Percentiles rank a stretch among this genome's conserved stretches.
Evolutionary conservation across 2,797 vertebrate genomes (phyloP).

Genomic region (Microcaecilia unicolor): DNA sequence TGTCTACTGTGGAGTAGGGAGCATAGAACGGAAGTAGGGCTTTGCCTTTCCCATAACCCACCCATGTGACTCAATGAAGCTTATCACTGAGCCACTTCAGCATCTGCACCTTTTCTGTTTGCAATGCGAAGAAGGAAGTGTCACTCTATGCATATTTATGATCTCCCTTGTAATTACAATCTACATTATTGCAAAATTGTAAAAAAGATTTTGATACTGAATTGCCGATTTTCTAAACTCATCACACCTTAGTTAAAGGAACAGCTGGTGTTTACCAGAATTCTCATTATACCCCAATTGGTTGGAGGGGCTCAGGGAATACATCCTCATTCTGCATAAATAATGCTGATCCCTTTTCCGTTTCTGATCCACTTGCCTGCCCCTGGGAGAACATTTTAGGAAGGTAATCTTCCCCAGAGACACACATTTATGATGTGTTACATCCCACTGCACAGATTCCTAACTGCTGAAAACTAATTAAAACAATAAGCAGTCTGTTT

Average conservation of each 20-base stretch:
- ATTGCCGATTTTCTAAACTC: slow-evolving; percentile 20
- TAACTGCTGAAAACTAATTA: not conserved
- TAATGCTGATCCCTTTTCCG: not conserved
- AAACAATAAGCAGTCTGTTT: not conserved
- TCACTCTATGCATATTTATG: slow-evolving; percentile 22
- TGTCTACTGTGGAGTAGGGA: too few relatives aligned
- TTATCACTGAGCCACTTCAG: too few relatives aligned
- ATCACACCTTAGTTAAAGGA: slow-evolving; percentile 14
- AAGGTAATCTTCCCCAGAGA: not conserved
- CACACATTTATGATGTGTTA: too few relatives aligned
- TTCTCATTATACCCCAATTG: slow-evolving; percentile 9
- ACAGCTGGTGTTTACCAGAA: slow-evolving; percentile 35
- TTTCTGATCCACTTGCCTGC: not conserved
- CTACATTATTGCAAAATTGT: slow-evolving; percentile 18
- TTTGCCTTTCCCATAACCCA: too few relatives aligned
- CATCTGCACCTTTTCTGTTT: too few relatives aligned
- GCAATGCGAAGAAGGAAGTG: too few relatives aligned
- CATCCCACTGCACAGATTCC: too few relatives aligned
- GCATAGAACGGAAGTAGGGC: too few relatives aligned
- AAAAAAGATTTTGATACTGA: slow-evolving; percentile 24
- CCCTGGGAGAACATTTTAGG: too few relatives aligned
- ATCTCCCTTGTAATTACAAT: slow-evolving; percentile 14
- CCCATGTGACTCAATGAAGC: too few relatives aligned
- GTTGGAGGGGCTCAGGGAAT: slow-evolving; percentile 8
- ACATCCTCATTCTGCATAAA: slow-evolving; percentile 1